Percentiles rank a stretch among this genome's conserved stretches.
These are phyloP conservation scores for Etheostoma cragini DNA, from an alignment of 2,113 vertebrate species.

Conservation along the genomic window DNA sequence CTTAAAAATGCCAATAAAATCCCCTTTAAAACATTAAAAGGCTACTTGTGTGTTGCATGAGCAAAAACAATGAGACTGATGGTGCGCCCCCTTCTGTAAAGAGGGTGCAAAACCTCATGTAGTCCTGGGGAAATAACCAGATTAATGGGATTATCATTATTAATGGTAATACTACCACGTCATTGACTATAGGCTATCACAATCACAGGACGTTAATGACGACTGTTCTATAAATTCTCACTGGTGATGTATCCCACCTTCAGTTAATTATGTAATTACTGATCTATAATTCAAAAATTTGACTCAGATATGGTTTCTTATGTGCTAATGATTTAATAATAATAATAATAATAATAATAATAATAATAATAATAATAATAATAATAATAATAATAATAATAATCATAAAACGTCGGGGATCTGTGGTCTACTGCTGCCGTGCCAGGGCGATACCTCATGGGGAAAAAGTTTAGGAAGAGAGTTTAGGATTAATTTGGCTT, in stretches of 20 bases:
- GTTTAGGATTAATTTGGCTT: slow-evolving; percentile 30
- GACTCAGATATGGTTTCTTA: neutral
- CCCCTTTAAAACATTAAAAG: slow-evolving; percentile 20
- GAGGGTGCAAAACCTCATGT: too few relatives aligned
- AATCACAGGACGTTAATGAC: neutral
- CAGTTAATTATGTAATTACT: slow-evolving; percentile 7
- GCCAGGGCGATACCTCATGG: neutral
- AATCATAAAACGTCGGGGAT: slow-evolving; percentile 13
- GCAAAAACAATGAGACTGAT: neutral
- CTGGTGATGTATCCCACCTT: neutral
- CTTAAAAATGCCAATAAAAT: slow-evolving; percentile 26
- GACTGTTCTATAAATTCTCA: too few relatives aligned
- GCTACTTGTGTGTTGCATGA: neutral
- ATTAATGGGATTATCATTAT: neutral
- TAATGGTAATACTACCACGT: neutral
- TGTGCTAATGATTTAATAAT: neutral
- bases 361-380: too few relatives aligned
- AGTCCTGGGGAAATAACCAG: neutral
- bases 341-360: slow-evolving; percentile 15
- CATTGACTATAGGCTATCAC: neutral
- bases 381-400: too few relatives aligned
- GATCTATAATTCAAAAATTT: neutral
- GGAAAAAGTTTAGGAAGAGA: slow-evolving; percentile 20
- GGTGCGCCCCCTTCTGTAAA: slow-evolving; percentile 72
- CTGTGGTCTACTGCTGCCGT: slow-evolving; percentile 14